Conservation (phyloP, 2,888 invertebrate genomes). For the Limnephilus auricula region DNA sequence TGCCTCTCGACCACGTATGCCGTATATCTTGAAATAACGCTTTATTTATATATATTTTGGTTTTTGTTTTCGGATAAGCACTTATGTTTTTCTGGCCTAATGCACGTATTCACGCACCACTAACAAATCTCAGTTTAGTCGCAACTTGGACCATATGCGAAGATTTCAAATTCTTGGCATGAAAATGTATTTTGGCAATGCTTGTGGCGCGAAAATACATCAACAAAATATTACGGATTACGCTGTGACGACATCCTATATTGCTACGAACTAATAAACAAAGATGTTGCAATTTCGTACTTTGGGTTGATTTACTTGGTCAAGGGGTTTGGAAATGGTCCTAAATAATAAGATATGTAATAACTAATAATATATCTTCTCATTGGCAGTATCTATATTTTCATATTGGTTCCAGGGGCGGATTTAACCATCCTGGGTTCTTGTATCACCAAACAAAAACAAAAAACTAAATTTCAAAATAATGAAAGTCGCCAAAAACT, state of each 20-base stretch:
- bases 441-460: too few relatives aligned
- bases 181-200: conserved; percentile 41
- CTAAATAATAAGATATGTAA: neutral
- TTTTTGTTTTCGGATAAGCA: too few relatives aligned
- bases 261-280: conserved; percentile 29
- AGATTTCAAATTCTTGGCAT: conserved; percentile 3
- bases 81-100: neutral
- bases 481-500: too few relatives aligned
- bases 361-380: neutral
- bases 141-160: neutral
- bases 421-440: too few relatives aligned
- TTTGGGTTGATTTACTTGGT: neutral
- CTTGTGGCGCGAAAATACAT: conserved; percentile 38
- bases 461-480: too few relatives aligned
- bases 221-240: neutral
- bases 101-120: neutral
- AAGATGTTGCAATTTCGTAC: conserved; percentile 40
- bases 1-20: too few relatives aligned
- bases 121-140: neutral
- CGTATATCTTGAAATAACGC: too few relatives aligned
- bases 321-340: neutral
- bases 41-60: too few relatives aligned
- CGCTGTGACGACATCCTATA: conserved; percentile 24
- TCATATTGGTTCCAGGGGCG: neutral
- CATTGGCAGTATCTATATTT: neutral